Base-by-base conservation (phyloP, 2,888 invertebrate species). In the Heliconius hortense region DNA sequence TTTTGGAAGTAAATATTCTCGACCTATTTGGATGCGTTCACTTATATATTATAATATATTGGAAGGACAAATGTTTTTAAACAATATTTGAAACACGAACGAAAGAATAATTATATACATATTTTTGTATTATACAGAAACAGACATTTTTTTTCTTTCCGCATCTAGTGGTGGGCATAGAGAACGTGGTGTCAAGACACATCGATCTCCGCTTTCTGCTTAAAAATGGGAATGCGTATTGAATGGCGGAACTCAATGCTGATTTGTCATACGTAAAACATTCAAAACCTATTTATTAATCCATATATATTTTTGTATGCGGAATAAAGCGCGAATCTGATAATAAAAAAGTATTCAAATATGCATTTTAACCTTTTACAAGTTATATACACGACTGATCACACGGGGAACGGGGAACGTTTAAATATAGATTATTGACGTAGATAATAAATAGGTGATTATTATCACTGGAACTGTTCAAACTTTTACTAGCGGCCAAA, bases 1-100 rank as follows among this genome's bases (percentile, higher is more conserved):
- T 39, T 73, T 73, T 53, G 39, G 68, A 74, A 75, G 67, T 77
- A 73, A 78, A 78, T 75, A 75, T 70, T 53, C 26, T 72, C 70
- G 70, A 73, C 72, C 59, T 60, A 76, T 74, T 71, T 75, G 69
- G 70, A 73, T 73, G 66, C 35, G 74, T 72, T 73, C 76, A 72
- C 72, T 68, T 48, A 59, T 62, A 48, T 35, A 10, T 64, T 64
- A n/a, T 35, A 64, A 35, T 21, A 35, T n/a, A 64, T 60, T 43
- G 72, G 74, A 72, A 73, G 70, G 73, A 24, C 31, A 15, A 64
- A 28, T 24, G 26, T 24, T 26, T 56, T 35, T 48, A 35, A 64
- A 73, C 4, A 10, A 56, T 11, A 39, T 18, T 56, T 66, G 35
- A 31, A n/a, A 48, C 8, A 48, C 63, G 8, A 31, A 48, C 15